Evolutionary conservation across 1,140 invertebrate species (phyloP).

Genomic region (Wiebesia pumilae): DNA sequence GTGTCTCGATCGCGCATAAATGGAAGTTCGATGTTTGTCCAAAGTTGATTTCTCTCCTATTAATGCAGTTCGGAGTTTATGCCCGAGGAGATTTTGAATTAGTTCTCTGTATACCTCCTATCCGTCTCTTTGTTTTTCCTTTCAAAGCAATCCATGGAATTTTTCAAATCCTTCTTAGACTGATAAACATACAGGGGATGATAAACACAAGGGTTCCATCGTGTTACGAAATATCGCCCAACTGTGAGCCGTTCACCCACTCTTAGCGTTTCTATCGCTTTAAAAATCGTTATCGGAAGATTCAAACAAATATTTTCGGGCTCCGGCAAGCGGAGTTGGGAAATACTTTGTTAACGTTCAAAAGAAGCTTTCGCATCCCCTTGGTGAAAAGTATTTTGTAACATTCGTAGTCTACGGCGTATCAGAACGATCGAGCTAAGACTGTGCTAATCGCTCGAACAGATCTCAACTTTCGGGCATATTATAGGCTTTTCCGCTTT

Average conservation of each 20-base stretch:
- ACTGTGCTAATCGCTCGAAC: background rate
- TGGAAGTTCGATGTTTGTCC: slow-evolving; percentile 41
- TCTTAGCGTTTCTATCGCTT: too few species aligned
- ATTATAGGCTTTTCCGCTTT: background rate
- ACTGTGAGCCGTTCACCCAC: too few species aligned
- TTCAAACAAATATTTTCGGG: too few species aligned
- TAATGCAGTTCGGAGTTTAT: background rate
- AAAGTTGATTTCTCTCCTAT: slow-evolving; percentile 14
- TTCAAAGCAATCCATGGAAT: slow-evolving; percentile 28
- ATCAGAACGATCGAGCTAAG: background rate
- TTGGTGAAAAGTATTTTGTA: too few species aligned
- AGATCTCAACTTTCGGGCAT: background rate
- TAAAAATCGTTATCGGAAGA: too few species aligned
- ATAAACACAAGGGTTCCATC: too few species aligned
- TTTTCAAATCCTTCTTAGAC: background rate
- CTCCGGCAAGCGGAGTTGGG: too few species aligned
- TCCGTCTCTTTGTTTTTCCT: background rate
- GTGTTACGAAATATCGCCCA: too few species aligned
- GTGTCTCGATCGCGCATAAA: background rate
- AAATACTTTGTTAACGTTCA: background rate
- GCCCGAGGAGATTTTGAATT: background rate
- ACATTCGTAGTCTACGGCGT: background rate
- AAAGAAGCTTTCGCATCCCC: background rate
- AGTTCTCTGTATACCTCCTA: background rate
- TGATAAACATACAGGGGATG: background rate